Evolutionary conservation across 2,113 vertebrate genomes (phyloP).

Genomic region (Pipa parva): DNA sequence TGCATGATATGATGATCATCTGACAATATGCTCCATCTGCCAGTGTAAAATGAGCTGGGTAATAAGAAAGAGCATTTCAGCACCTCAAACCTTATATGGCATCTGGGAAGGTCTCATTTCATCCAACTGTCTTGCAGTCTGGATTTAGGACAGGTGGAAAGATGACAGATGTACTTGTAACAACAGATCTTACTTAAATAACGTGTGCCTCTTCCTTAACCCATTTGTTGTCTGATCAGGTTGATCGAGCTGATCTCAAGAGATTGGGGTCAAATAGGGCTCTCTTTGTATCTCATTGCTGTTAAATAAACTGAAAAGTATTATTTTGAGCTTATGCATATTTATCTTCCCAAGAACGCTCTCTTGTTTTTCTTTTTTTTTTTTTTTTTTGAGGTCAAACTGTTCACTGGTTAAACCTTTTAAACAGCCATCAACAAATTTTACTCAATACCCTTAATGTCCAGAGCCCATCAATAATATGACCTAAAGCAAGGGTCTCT

Average conservation of each 20-base stretch:
- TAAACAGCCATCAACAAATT: slow-evolving; percentile 36
- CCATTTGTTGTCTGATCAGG: slow-evolving; percentile 35
- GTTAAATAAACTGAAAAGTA: not conserved
- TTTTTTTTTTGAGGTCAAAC: slow-evolving; percentile 18
- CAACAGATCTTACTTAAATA: slow-evolving; percentile 7
- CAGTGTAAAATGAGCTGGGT: slow-evolving; percentile 32
- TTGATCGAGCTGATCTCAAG: slow-evolving; percentile 26
- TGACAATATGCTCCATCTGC: slow-evolving; percentile 26
- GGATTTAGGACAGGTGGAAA: slow-evolving; percentile 37
- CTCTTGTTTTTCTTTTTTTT: too few species aligned
- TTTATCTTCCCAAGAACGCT: slow-evolving; percentile 8
- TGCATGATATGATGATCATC: slow-evolving; percentile 18
- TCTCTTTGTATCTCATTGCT: slow-evolving; percentile 15
- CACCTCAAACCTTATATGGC: slow-evolving; percentile 31
- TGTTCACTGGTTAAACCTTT: slow-evolving; percentile 33
- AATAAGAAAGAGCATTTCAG: slow-evolving; percentile 23
- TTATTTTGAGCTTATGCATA: not conserved
- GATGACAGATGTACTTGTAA: slow-evolving; percentile 33
- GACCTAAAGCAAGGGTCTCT: slow-evolving; percentile 27
- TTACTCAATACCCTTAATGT: slow-evolving; percentile 32
- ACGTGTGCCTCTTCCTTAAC: slow-evolving; percentile 30
- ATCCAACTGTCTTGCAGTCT: slow-evolving; percentile 41
- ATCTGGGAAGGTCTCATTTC: slow-evolving; percentile 36
- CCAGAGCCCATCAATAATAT: slow-evolving; percentile 30
- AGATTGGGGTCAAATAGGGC: slow-evolving; percentile 19